Evolutionary conservation across 2,888 invertebrate species (phyloP), one percentile per base, ranked within the genome.

Genomic region (Lithosia quadra): DNA sequence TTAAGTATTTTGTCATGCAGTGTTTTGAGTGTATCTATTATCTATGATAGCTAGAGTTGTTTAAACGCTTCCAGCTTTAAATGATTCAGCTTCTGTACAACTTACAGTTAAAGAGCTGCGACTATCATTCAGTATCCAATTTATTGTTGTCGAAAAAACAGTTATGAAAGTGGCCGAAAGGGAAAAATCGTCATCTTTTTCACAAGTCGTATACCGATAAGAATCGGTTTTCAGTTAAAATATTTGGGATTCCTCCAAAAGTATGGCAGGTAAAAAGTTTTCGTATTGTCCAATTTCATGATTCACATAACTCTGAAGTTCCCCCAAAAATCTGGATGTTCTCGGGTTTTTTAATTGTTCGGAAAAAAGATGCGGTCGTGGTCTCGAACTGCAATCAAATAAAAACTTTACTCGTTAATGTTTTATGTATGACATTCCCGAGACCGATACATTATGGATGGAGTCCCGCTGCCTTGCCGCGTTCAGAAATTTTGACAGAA

Each of bases 401-500:
- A 94, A 94, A 94, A 95, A 94, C 89, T 75, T 87, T 91, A 91
- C 92, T 91, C 89, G 92, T 92, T 91, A 91, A 95, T 95, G 94
- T 93, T 92, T 94, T 91, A 94, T 95, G 92, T 92, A 94, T 94
- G 89, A 90, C 83, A 87, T 90, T 89, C 88, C 81, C 86, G 88
- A 85, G 81, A 87, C 84, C 90, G 84, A 93, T 94, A 91, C 93
- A 94, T 94, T 88, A 94, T 95, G 92, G 90, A 94, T 94, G 92
- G 92, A 83, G 82, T 84, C 91, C 93, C 89, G 93, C 92, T 92
- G 93, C 83, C 87, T 87, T 84, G 83, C 88, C 84, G 86, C 86
- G 89, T 88, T 91, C 87, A 67, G 81, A 91, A 92, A 93, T 93
- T 94, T 93, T 91, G 94, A 93, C 92, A 91, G 89, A 90, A 85